These are phyloP conservation scores for Cheilosia vulpina DNA, from an alignment of 2,888 invertebrate genomes.

Conservation along the genomic window DNA sequence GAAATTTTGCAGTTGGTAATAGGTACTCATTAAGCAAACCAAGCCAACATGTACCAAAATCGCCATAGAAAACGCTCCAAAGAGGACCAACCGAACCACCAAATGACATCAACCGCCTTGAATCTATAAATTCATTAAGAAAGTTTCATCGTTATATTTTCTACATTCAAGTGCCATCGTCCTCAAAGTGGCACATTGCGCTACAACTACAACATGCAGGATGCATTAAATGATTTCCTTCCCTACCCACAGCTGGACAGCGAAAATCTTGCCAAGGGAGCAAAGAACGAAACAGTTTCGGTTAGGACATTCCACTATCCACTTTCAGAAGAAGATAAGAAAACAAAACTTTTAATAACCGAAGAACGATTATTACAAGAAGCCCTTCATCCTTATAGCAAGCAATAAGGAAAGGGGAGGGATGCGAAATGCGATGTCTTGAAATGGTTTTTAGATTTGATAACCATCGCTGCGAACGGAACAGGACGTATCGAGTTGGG, in stretches of 20 bases:
- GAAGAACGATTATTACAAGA: slow-evolving; percentile 55
- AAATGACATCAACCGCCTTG: slow-evolving; percentile 53
- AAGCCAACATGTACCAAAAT: slow-evolving; percentile 4
- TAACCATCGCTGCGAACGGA: slow-evolving; percentile 44
- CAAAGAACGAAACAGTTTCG: slow-evolving; percentile 46
- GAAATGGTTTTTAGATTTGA: slow-evolving; percentile 56
- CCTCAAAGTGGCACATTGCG: slow-evolving; percentile 48
- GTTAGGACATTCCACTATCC: slow-evolving; percentile 58
- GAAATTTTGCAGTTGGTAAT: slow-evolving; percentile 45
- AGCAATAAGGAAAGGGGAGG: background rate
- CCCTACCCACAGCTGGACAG: slow-evolving; percentile 45
- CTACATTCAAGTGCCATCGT: slow-evolving; percentile 36
- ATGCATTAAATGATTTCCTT: slow-evolving; percentile 74
- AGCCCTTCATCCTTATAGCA: slow-evolving; percentile 32
- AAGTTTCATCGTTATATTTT: slow-evolving; percentile 65
- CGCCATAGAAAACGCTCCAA: background rate
- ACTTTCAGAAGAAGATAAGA: slow-evolving; percentile 64
- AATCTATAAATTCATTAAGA: slow-evolving; percentile 74
- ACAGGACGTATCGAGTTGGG: slow-evolving; percentile 41
- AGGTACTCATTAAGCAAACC: slow-evolving; percentile 50
- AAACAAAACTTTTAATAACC: slow-evolving; percentile 72
- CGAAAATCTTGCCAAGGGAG: slow-evolving; percentile 28
- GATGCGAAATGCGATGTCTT: slow-evolving; percentile 24
- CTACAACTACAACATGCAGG: slow-evolving; percentile 62
- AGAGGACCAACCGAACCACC: slow-evolving; percentile 14